Base-by-base conservation (phyloP, 2,888 invertebrate genomes). In the Lasioglossum morio region DNA sequence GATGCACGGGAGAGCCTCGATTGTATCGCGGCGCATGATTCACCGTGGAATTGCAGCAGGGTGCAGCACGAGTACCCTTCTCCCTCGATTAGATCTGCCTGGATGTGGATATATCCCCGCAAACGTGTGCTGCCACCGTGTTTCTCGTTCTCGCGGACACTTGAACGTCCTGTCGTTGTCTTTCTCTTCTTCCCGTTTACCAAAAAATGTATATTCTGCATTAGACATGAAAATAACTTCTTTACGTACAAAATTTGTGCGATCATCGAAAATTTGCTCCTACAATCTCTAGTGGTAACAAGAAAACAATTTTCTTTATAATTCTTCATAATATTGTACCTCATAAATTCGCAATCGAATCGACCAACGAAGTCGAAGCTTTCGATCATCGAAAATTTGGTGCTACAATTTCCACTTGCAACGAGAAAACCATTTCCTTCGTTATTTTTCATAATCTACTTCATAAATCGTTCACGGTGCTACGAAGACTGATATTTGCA, bases 41-140 rank as follows among this genome's bases (percentile, higher is more conserved):
- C 89, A 88, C 79, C 82, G 78, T 83, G 81, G 60, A 87, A 84
- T 60, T 83, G 87, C 89, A 79, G 82, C 84, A 85, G 89, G 89
- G 87, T 85, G 89, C 87, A 84, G 77, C 84, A 77, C 85, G 85
- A 79, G 84, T 77, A 77, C 85, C 70, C 73, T 79, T 77, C 85
- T 76, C 60, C 73, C 81, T 46, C 81, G 84, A 87, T 87, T 87
- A 88, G 77, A 82, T 87, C 84, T 66, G 73, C 77, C 77, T 78
- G 75, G 81, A 72, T 87, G 27, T 60, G 53, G 53, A 53, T 53
- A 84, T 79, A 81, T 73, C 69, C 53, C 37, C 76, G 75, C n/a
- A 27, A 40, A 30, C 72, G 53, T 69, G 82, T 34, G 75, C 66
- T 76, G 76, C 72, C 53, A n/a, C 12, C 12, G 69, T 30, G 5